phyloP scores from a whole-genome alignment of 2,888 invertebrate genomes.

The Cyclophora punctaria region DNA sequence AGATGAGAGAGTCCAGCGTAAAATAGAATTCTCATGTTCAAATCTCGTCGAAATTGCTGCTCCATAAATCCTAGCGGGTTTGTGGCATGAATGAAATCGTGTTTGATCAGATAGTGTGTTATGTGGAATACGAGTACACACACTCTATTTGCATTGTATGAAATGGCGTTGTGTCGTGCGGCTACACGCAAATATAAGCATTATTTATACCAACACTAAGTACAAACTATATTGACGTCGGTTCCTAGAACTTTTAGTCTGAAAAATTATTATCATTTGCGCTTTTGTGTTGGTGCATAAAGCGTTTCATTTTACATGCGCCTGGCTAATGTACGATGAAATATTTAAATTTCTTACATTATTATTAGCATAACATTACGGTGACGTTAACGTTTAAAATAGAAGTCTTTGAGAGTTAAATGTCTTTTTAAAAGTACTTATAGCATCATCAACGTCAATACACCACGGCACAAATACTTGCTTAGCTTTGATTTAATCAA shows the following conservation, averaged over 20 bases:
- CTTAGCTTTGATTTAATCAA: too few species aligned
- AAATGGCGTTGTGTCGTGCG: constrained; percentile 3
- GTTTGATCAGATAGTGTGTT: constrained; percentile 25
- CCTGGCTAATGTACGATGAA: constrained; percentile 8
- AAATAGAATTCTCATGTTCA: constrained; percentile 21
- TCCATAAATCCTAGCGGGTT: constrained; percentile 23
- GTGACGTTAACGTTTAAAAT: too few species aligned
- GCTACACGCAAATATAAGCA: constrained; percentile 3
- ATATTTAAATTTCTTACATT: constrained; percentile 9
- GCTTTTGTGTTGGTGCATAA: constrained; percentile 17
- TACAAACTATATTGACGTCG: constrained; percentile 3
- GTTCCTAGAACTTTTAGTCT: constrained; percentile 19
- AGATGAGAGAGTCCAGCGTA: constrained; percentile 3
- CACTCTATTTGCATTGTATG: constrained; percentile 24
- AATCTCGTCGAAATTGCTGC: constrained; percentile 18
- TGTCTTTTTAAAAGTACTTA: too few species aligned
- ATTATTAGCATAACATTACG: constrained; percentile 1
- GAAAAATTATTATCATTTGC: constrained; percentile 27
- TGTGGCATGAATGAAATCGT: constrained; percentile 21
- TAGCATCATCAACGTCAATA: too few species aligned
- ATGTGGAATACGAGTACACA: constrained; percentile 19
- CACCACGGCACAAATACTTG: too few species aligned
- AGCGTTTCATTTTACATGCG: constrained; percentile 11
- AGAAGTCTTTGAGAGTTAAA: too few species aligned
- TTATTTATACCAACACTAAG: constrained; percentile 1